Conservation (phyloP, 1,140 invertebrate genomes). For the Dolichoris vasculosae region DNA sequence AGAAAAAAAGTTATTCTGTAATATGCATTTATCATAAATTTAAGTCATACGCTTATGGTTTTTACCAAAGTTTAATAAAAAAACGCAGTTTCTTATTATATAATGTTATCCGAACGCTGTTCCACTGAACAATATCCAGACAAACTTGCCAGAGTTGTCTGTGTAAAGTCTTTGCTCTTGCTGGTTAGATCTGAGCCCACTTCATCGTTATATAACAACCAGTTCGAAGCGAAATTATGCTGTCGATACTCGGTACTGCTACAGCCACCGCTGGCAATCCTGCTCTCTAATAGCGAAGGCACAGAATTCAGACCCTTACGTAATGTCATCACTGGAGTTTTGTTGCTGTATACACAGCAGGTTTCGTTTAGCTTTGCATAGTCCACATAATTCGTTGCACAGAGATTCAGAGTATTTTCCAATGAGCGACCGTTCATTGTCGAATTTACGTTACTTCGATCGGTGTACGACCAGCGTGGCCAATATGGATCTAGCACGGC, state of each 20-base stretch:
- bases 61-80: too few species aligned
- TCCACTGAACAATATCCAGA: neutral
- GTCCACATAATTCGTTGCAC: conserved; percentile 55
- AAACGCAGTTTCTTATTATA: too few species aligned
- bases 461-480: conserved; percentile 56
- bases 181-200: neutral
- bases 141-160: neutral
- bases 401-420: conserved; percentile 63
- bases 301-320: conserved; percentile 39
- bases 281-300: neutral
- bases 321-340: conserved; percentile 60
- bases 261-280: too few species aligned
- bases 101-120: neutral
- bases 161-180: neutral
- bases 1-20: neutral
- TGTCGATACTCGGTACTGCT: conserved; percentile 56
- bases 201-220: conserved; percentile 60
- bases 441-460: neutral
- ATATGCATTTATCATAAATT: neutral
- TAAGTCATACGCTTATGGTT: neutral
- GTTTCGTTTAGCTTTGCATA: conserved; percentile 64
- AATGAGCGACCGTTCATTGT: conserved; percentile 42
- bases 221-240: conserved; percentile 60
- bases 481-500: conserved; percentile 55
- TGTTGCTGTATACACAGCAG: conserved; percentile 64